Conservation (phyloP, 2,797 vertebrate genomes). For the Chiloscyllium punctatum region DNA sequence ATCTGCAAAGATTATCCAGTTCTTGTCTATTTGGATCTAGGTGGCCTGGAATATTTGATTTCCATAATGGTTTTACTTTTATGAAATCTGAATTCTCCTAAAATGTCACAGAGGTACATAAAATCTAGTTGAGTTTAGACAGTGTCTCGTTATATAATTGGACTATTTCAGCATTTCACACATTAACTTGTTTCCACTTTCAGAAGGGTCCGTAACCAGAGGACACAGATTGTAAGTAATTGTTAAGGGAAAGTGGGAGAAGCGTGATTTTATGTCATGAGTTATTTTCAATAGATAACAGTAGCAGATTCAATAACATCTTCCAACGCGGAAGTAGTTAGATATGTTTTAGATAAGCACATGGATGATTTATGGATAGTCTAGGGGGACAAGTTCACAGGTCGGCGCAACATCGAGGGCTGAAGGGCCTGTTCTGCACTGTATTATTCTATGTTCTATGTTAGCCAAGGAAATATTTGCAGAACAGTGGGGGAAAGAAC, state of each 20-base stretch:
- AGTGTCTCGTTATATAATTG: background rate
- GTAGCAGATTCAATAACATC: background rate
- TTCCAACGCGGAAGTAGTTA: background rate
- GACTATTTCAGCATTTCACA: background rate
- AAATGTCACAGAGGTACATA: background rate
- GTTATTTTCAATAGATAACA: too few relatives aligned
- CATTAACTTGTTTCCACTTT: background rate
- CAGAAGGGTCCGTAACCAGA: background rate
- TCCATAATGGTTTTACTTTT: background rate
- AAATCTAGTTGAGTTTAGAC: background rate
- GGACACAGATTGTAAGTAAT: background rate
- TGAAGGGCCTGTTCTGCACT: too few relatives aligned
- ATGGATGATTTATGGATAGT: too few relatives aligned
- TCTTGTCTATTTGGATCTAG: background rate
- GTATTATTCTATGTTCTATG: too few relatives aligned
- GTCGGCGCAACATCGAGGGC: too few relatives aligned
- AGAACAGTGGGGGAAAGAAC: background rate
- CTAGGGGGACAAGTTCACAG: too few relatives aligned
- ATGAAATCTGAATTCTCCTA: background rate
- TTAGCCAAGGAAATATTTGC: background rate
- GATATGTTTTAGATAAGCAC: background rate
- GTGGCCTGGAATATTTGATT: background rate
- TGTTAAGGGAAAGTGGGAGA: background rate
- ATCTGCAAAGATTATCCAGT: background rate
- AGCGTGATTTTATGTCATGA: too few relatives aligned